Percentiles rank a stretch among this genome's conserved stretches.
These are phyloP conservation scores for Encarsia formosa DNA, from an alignment of 2,888 invertebrate species.

Conservation along the genomic window DNA sequence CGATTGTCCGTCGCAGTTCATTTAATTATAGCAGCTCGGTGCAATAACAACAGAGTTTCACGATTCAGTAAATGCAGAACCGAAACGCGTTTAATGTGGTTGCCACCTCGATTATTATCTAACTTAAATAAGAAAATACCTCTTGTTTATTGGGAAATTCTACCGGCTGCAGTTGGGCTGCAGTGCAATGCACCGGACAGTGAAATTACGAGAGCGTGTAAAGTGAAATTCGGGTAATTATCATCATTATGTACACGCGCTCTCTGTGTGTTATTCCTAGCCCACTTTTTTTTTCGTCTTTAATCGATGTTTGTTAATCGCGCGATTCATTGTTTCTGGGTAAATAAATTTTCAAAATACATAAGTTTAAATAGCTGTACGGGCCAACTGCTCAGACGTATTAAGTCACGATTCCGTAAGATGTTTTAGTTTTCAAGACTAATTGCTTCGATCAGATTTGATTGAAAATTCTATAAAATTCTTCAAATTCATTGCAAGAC, in stretches of 20 bases:
- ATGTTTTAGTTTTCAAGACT: too few relatives aligned
- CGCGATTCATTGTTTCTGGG: too few relatives aligned
- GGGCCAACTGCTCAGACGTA: too few relatives aligned
- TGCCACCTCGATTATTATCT: slow-evolving; percentile 25
- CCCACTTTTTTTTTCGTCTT: not conserved
- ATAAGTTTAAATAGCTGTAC: too few relatives aligned
- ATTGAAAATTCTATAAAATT: too few relatives aligned
- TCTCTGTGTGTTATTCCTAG: not conserved
- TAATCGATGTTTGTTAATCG: too few relatives aligned
- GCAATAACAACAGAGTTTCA: slow-evolving; percentile 23
- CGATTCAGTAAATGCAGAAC: slow-evolving; percentile 22
- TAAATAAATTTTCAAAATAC: too few relatives aligned
- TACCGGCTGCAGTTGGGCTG: not conserved
- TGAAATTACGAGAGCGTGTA: slow-evolving; percentile 17
- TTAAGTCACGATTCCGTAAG: too few relatives aligned
- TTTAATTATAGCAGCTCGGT: slow-evolving; percentile 20
- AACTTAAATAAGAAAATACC: slow-evolving; percentile 25
- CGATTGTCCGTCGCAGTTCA: slow-evolving; percentile 26
- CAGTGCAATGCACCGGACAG: too few relatives aligned
- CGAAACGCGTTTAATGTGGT: slow-evolving; percentile 18
- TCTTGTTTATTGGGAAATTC: slow-evolving; percentile 15
- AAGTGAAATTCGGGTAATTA: slow-evolving; percentile 22
- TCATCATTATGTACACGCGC: slow-evolving; percentile 15
- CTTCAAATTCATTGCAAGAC: too few relatives aligned
- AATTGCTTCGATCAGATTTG: too few relatives aligned